These are phyloP conservation scores for Chironomus tentans DNA, from an alignment of 2,888 invertebrate genomes.

Conservation along the genomic window DNA sequence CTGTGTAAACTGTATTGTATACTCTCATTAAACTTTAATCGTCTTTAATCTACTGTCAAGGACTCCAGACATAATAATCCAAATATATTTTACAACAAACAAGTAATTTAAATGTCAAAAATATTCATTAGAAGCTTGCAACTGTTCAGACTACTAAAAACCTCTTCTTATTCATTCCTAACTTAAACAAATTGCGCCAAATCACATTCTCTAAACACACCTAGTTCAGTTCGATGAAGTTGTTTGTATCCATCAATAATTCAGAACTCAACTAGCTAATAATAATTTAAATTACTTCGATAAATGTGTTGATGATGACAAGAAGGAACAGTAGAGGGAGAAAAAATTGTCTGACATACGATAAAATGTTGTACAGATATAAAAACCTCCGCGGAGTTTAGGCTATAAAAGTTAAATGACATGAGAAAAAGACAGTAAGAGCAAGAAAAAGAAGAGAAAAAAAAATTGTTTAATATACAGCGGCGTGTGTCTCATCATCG, in stretches of 20 bases:
- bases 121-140: no score
- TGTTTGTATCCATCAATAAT: not conserved
- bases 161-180: no score
- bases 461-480: not conserved
- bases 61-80: no score
- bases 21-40: no score
- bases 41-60: no score
- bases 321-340: not conserved
- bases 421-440: not conserved
- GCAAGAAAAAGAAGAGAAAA: not conserved
- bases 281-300: slow-evolving; percentile 14
- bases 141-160: no score
- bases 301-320: no score
- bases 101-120: no score
- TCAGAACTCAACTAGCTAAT: not conserved
- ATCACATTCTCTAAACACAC: not conserved
- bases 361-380: not conserved
- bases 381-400: not conserved
- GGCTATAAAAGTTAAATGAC: not conserved
- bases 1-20: no score
- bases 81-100: no score
- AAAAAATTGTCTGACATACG: not conserved
- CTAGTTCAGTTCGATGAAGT: not conserved
- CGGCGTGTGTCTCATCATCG: slow-evolving; percentile 13
- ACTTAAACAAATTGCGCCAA: not conserved